These are phyloP conservation scores for Clupea harengus DNA, from an alignment of 2,113 vertebrate species.

Conservation along the genomic window DNA sequence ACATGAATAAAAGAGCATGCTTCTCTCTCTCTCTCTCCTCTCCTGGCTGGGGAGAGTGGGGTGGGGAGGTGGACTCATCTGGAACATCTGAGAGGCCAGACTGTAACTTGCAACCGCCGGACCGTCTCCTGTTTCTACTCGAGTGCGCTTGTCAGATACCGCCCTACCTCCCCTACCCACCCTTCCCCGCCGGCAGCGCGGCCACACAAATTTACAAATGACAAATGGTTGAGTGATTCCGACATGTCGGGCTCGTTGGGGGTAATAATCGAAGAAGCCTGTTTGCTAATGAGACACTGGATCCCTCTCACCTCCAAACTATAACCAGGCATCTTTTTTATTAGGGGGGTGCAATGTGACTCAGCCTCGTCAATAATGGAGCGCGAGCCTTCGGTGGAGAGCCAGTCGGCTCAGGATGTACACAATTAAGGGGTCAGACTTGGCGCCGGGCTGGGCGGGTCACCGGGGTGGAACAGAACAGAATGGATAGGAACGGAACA, in stretches of 20 bases:
- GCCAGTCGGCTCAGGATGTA: neutral
- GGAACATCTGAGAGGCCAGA: conserved; percentile 56
- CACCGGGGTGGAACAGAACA: neutral
- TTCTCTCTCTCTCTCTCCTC: neutral
- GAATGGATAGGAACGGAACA: neutral
- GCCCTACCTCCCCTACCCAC: neutral
- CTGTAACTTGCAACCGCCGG: conserved; percentile 49
- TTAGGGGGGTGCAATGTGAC: conserved; percentile 48
- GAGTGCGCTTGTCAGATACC: conserved; percentile 27
- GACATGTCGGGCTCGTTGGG: conserved; percentile 7
- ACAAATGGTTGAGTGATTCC: conserved; percentile 24
- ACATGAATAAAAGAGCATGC: conserved; percentile 28
- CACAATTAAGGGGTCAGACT: neutral
- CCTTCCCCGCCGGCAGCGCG: conserved; percentile 1
- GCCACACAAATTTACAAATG: neutral
- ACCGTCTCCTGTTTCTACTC: conserved; percentile 48
- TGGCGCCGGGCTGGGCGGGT: neutral
- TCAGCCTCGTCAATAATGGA: conserved; percentile 63
- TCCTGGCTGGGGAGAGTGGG: neutral
- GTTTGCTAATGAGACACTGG: conserved; percentile 66
- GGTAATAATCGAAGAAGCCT: conserved; percentile 52
- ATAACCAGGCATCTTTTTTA: conserved; percentile 47
- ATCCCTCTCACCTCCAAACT: conserved; percentile 57
- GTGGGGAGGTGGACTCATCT: neutral
- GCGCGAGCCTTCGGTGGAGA: neutral